Evolutionary conservation across 2,888 invertebrate species (phyloP).

Genomic region (Lepetodrilus schrolli): DNA sequence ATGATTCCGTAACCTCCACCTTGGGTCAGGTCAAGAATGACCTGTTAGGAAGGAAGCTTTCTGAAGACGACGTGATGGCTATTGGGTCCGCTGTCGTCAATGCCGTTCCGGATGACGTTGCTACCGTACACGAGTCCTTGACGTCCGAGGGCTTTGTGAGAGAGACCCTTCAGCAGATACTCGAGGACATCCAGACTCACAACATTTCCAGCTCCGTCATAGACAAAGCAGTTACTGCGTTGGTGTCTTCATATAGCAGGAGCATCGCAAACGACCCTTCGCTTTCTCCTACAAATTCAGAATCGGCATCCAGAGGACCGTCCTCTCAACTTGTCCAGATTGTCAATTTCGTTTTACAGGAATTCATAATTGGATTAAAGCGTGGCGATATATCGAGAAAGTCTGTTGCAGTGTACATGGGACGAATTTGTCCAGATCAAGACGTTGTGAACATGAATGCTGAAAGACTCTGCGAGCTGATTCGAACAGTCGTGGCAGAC

Average conservation of each 20-base stretch:
- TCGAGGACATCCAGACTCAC: slow-evolving; percentile 32
- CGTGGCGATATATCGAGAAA: too few species aligned
- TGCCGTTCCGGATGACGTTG: slow-evolving; percentile 33
- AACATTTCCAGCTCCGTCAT: slow-evolving; percentile 16
- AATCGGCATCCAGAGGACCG: too few species aligned
- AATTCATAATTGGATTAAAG: too few species aligned
- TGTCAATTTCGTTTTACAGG: too few species aligned
- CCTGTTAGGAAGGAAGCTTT: slow-evolving; percentile 43
- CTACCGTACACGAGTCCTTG: background rate
- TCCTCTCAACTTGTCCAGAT: too few species aligned
- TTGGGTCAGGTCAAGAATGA: slow-evolving; percentile 47
- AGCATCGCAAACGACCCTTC: too few species aligned
- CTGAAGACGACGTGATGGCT: slow-evolving; percentile 42
- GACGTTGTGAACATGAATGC: too few species aligned
- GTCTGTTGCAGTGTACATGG: too few species aligned
- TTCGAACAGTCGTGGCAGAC: too few species aligned
- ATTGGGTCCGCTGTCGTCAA: slow-evolving; percentile 44
- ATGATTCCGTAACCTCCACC: slow-evolving; percentile 51
- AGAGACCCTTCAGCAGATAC: slow-evolving; percentile 25
- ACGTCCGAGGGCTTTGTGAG: background rate
- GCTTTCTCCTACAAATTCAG: too few species aligned
- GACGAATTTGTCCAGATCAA: too few species aligned
- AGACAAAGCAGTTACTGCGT: slow-evolving; percentile 40
- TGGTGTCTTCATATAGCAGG: slow-evolving; percentile 43
- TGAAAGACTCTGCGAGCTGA: too few species aligned